Evolutionary conservation across 2,888 invertebrate species (phyloP).

Genomic region (Drosophila ezoana): DNA sequence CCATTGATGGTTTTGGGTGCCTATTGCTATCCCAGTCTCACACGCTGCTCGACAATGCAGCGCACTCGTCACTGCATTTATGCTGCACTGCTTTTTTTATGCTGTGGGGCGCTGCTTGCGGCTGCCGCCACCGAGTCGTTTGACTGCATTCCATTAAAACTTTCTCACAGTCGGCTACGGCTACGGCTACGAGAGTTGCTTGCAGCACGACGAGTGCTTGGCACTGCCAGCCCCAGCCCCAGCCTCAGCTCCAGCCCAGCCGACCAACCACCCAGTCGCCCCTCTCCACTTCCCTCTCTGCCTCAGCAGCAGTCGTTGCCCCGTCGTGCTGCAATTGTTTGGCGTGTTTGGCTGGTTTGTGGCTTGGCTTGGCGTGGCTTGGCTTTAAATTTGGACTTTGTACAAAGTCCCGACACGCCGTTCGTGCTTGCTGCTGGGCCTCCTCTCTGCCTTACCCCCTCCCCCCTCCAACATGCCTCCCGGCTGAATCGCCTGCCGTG

Average conservation of each 20-base stretch:
- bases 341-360: conserved; percentile 77
- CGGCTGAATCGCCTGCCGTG: conserved; percentile 5
- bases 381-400: conserved; percentile 69
- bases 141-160: conserved; percentile 85
- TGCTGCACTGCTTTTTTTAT: conserved; percentile 72
- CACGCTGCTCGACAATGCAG: conserved; percentile 23
- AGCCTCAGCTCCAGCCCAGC: conserved; percentile 8
- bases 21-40: conserved; percentile 57
- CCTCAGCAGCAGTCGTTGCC: conserved; percentile 38
- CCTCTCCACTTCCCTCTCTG: not conserved
- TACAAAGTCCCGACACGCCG: conserved; percentile 46
- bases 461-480: not conserved
- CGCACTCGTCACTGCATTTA: conserved; percentile 49
- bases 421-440: conserved; percentile 40
- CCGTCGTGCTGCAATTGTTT: conserved; percentile 72
- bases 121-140: conserved; percentile 72
- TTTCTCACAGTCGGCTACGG: conserved; percentile 83
- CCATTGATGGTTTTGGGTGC: conserved; percentile 80
- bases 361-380: conserved; percentile 36
- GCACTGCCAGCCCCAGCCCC: conserved; percentile 27
- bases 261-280: conserved; percentile 5
- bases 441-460: conserved; percentile 4
- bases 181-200: conserved; percentile 26
- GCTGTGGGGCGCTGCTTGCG: conserved; percentile 56
- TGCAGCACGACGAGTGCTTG: conserved; percentile 47